phyloP scores from a whole-genome alignment of 2,113 vertebrate genomes.

The Patagioenas fasciata region DNA sequence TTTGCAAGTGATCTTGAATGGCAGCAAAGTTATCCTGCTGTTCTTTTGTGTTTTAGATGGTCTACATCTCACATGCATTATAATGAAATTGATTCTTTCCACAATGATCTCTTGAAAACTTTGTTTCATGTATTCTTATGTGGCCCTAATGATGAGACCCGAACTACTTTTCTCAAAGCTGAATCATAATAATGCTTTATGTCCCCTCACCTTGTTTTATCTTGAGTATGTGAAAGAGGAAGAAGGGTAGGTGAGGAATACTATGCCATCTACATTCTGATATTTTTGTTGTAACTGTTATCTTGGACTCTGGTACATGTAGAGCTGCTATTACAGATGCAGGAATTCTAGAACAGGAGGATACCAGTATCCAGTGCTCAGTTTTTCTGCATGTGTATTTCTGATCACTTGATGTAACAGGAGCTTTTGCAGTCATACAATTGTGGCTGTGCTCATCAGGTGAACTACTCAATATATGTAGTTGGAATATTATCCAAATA shows the following conservation, averaged over 20 bases:
- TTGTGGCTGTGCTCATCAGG: neutral
- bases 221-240: neutral
- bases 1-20: neutral
- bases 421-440: neutral
- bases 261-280: neutral
- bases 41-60: slow-evolving; percentile 6
- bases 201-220: neutral
- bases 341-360: neutral
- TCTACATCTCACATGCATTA: neutral
- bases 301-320: neutral
- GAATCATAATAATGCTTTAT: neutral
- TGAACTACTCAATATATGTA: neutral
- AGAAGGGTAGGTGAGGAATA: neutral
- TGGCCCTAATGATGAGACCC: neutral
- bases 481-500: neutral
- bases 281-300: neutral
- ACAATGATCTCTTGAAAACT: neutral
- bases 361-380: neutral
- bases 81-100: neutral
- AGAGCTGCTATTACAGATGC: neutral
- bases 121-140: neutral
- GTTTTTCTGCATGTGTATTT: neutral
- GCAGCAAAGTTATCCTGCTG: neutral
- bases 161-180: neutral
- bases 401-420: neutral